Conservation (phyloP, 2,888 invertebrate species). For the Hydrotaea cyrtoneurina region DNA sequence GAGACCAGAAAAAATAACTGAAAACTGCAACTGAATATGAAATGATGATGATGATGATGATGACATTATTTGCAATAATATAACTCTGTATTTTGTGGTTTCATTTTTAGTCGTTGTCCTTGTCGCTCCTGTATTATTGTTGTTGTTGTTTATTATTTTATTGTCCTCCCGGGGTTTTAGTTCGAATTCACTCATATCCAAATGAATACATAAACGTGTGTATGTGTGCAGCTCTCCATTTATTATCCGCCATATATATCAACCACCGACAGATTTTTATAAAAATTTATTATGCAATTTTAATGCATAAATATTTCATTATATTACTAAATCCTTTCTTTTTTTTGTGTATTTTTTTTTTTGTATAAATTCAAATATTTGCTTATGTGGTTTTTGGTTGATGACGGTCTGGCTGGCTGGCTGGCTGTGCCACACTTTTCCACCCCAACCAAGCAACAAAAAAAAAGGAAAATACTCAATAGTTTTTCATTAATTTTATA, state of each 20-base stretch:
- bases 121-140: not conserved
- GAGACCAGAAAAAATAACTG: too few species aligned
- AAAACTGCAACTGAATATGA: not conserved
- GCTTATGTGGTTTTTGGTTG: conserved; percentile 47
- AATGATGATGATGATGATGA: not conserved
- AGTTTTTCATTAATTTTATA: conserved; percentile 18
- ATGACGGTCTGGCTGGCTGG: not conserved
- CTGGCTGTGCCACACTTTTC: not conserved
- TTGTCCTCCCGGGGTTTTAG: conserved; percentile 17
- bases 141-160: conserved; percentile 40
- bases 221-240: not conserved
- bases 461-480: not conserved
- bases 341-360: conserved; percentile 10
- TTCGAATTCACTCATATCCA: not conserved
- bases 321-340: conserved; percentile 23
- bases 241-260: conserved; percentile 36
- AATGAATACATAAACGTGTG: not conserved
- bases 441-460: not conserved
- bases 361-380: conserved; percentile 45
- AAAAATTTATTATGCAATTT: conserved; percentile 59
- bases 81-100: conserved; percentile 47
- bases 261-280: conserved; percentile 21
- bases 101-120: conserved; percentile 26
- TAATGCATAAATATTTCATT: conserved; percentile 57
- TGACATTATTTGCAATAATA: conserved; percentile 57